Evolutionary conservation across 2,113 vertebrate species (phyloP).

Genomic region (Pangasianodon hypophthalmus): DNA sequence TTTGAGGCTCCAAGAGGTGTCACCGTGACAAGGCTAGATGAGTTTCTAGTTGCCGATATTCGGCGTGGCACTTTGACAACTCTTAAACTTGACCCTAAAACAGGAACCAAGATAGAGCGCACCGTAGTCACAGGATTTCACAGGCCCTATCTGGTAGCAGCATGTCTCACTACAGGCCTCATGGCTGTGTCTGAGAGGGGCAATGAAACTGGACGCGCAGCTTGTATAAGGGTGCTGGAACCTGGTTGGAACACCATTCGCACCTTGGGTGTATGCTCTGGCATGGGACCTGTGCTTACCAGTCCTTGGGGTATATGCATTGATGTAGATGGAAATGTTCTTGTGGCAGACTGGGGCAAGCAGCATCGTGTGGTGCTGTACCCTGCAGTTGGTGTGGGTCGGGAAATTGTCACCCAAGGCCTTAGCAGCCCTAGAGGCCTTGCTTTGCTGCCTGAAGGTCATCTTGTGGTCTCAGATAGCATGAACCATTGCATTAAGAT

Average conservation of each 20-base stretch:
- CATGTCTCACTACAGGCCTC: constrained; percentile 69
- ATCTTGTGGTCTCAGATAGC: constrained; percentile 76
- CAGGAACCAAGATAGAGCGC: constrained; percentile 68
- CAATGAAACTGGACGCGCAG: constrained; percentile 67
- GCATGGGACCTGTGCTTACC: constrained; percentile 70
- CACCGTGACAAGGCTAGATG: constrained; percentile 67
- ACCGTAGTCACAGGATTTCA: constrained; percentile 75
- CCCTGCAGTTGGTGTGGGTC: constrained; percentile 66
- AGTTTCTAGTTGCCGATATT: constrained; percentile 78
- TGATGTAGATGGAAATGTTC: constrained; percentile 71
- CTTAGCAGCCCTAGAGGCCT: constrained; percentile 77
- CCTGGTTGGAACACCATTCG: constrained; percentile 74
- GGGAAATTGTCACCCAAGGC: constrained; percentile 67
- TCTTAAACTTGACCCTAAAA: constrained; percentile 69
- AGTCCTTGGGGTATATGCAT: constrained; percentile 80
- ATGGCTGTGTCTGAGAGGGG: constrained; percentile 77
- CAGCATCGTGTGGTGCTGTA: constrained; percentile 73
- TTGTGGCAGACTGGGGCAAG: constrained; percentile 77
- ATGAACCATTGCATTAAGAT: constrained; percentile 82
- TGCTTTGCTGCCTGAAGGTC: constrained; percentile 69
- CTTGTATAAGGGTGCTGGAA: constrained; percentile 77
- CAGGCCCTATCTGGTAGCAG: constrained; percentile 76
- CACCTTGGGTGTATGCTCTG: constrained; percentile 71
- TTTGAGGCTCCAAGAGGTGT: constrained; percentile 77
- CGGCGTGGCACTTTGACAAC: constrained; percentile 71